Evolutionary conservation across 2,113 vertebrate species (phyloP), one percentile per base, ranked within the genome.

Genomic region (Rousettus leschenaultii): DNA sequence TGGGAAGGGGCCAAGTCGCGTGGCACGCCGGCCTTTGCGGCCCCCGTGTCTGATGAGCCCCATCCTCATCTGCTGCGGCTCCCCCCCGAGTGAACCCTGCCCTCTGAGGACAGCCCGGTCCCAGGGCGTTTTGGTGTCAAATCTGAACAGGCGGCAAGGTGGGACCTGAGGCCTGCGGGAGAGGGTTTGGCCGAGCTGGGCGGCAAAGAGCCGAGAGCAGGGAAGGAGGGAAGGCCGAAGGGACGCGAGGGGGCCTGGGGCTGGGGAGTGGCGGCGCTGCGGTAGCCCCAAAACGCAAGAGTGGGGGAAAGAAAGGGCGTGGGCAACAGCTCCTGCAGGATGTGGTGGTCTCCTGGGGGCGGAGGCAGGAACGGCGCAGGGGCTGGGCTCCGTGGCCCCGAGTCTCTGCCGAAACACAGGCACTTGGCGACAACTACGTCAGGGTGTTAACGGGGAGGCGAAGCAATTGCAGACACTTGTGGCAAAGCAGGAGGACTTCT

Each of bases 281-380:
- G 24, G 53, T 6, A 74, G 57, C 19, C 22, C 33, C 51, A 38
- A 0, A n/a, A 59, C 26, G 40, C 6, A 24, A 53, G 38, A 40
- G 63, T 0, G 1, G 21, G 26, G 63, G 63, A 21, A 33, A 61
- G 43, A 66, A 61, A 1, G 10, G 40, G 14, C 26, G 40, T n/a
- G 48, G 57, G 33, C 38, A 70, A 28, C 8, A 8, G 40, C 19
- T 55, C 53, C 24, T 59, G 22, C 18, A 14, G 35, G n/a, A 21
- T 5, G 26, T n/a, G 40, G 30, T 14, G 43, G 19, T 43, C 75
- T 2, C 14, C 1, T 3, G 26, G 74, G 26, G 24, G 4, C 22
- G 1, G 2, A 13, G 51, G 33, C 3, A 15, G 38, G 48, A 59
- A 30, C 0, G 1, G 59, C 4, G 19, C 4, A 0, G 21, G 3